Evolutionary conservation across 2,797 vertebrate species (phyloP), one percentile per base, ranked within the genome.

Genomic region (Chelidonichthys spinosus): DNA sequence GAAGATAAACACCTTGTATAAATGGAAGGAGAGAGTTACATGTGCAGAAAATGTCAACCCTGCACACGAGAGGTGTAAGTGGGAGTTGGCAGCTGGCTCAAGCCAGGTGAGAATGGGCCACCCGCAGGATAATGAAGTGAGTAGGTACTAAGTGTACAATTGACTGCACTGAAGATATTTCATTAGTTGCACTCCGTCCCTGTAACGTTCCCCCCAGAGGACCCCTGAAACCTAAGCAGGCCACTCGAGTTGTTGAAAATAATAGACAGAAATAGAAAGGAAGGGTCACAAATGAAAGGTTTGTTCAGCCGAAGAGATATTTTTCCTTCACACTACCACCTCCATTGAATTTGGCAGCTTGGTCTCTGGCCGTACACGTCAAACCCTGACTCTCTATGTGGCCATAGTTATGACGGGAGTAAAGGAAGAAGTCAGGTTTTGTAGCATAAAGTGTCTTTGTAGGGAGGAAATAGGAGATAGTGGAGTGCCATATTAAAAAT

Each of bases 101-200:
- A 76, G 69, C 32, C 75, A 15, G 14, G 69, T 72, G 76, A 91
- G 84, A 91, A 78, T 56, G 64, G 80, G 76, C 83, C 85, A 83
- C 87, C 85, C 67, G 62, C 83, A 78, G 80, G 84, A 91, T 86
- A 89, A 89, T 87, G 77, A 89, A 85, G 86, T 72, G 77, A 88
- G 82, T 61, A 63, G 79, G 81, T 65, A 67, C 70, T 72, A 75
- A 83, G 86, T 83, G 86, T 76, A 74, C 72, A 88, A 90, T 50
- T 81, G 83, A 92, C 83, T 87, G 82, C 66, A 69, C 70, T 83
- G 71, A 89, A 88, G 85, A 88, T 75, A 82, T 92, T 92, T 90
- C 82, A 92, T 91, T 89, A 90, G 77, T 84, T 85, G 74, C 85
- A 89, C 91, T 93, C 85, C 87, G 91, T 88, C 78, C 64, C 72